phyloP scores from a whole-genome alignment of 2,113 vertebrate species.

The Entomyzon cyanotis region DNA sequence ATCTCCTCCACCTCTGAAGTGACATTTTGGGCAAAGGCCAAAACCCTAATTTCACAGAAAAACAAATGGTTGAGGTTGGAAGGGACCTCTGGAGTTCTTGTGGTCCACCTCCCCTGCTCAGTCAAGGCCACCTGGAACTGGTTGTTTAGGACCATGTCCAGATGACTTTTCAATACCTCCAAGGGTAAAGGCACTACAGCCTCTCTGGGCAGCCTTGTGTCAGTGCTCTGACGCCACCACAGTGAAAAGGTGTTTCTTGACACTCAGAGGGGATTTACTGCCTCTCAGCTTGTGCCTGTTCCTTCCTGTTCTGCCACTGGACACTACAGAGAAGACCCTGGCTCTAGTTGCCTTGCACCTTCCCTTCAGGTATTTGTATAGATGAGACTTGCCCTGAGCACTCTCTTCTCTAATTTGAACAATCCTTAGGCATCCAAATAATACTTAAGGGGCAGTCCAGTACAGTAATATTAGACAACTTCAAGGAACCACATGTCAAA shows the following conservation, averaged over 20 bases:
- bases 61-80: not conserved
- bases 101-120: fast-evolving
- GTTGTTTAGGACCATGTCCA: not conserved
- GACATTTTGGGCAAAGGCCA: not conserved
- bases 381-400: not conserved
- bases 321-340: not conserved
- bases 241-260: not conserved
- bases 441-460: not conserved
- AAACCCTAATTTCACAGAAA: not conserved
- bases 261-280: not conserved
- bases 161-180: not conserved
- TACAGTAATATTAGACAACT: not conserved
- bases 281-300: not conserved
- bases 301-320: not conserved
- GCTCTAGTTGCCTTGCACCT: not conserved
- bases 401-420: not conserved
- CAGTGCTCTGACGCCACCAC: not conserved
- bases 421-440: not conserved
- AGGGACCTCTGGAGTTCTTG: not conserved
- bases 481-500: not conserved
- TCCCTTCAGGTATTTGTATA: not conserved
- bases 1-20: not conserved
- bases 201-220: not conserved
- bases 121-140: not conserved
- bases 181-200: not conserved